Conservation (phyloP, 2,113 vertebrate species). For the Heterotis niloticus region DNA sequence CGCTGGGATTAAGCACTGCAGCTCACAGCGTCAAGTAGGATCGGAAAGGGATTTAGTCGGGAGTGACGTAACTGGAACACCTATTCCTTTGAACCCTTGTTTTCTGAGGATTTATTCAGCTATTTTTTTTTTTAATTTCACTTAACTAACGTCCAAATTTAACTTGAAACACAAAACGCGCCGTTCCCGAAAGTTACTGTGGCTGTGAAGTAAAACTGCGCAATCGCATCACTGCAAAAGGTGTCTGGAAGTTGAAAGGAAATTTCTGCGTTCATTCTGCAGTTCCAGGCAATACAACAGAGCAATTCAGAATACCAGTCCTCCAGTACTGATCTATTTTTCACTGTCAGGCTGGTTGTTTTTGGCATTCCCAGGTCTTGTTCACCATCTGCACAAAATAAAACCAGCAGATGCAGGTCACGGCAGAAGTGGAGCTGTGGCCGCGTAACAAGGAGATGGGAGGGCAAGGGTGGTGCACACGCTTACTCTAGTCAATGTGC, state of each 20-base stretch:
- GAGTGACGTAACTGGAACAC: conserved; percentile 44
- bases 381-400: no score
- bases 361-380: no score
- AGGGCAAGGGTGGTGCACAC: no score
- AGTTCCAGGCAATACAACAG: no score
- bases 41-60: conserved; percentile 46
- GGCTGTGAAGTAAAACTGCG: neutral
- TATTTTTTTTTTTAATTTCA: neutral
- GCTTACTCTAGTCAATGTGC: no score
- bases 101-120: neutral
- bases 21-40: conserved; percentile 38
- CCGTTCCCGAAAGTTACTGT: neutral
- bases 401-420: no score
- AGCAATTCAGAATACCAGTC: no score
- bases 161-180: neutral
- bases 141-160: neutral
- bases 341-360: no score
- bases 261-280: no score
- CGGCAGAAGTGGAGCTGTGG: no score
- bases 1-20: conserved; percentile 49
- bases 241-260: neutral
- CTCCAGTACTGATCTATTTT: no score
- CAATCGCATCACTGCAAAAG: conserved; percentile 3
- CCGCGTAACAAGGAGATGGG: no score
- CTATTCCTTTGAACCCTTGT: conserved; percentile 34